Conservation (phyloP, 2,113 vertebrate species). For the Parus major region DNA sequence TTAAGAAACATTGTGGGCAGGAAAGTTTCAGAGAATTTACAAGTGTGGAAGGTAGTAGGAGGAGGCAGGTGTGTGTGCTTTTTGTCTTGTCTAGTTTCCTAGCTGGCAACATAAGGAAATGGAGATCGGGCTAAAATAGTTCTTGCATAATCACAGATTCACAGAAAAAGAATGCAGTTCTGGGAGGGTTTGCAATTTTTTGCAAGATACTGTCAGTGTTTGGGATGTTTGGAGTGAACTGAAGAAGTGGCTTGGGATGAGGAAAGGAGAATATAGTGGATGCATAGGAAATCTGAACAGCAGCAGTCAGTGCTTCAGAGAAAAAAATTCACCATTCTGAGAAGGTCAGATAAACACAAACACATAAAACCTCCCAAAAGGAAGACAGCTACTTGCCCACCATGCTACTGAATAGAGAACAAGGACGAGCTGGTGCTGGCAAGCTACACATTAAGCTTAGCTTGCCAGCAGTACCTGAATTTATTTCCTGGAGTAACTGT, state of each 20-base stretch:
- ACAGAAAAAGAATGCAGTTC: not conserved
- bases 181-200: not conserved
- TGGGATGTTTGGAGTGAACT: not conserved
- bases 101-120: not conserved
- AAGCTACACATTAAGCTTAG: not conserved
- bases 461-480: not conserved
- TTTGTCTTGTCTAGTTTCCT: not conserved
- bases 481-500: not conserved
- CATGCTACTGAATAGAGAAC: not conserved
- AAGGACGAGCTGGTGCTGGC: not conserved
- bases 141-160: not conserved
- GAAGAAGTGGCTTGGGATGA: not conserved
- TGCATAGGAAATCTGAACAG: not conserved
- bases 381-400: not conserved
- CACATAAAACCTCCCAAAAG: too few relatives aligned
- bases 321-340: not conserved
- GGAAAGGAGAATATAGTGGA: not conserved
- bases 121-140: not conserved
- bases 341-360: not conserved
- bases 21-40: not conserved
- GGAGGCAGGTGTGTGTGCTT: not conserved
- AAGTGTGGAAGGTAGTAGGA: constrained; percentile 14
- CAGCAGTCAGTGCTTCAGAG: not conserved
- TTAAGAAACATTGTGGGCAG: not conserved
- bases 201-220: not conserved